Evolutionary conservation across 1,140 invertebrate species (phyloP), one percentile per base, ranked within the genome.

Genomic region (Chelonus insularis): DNA sequence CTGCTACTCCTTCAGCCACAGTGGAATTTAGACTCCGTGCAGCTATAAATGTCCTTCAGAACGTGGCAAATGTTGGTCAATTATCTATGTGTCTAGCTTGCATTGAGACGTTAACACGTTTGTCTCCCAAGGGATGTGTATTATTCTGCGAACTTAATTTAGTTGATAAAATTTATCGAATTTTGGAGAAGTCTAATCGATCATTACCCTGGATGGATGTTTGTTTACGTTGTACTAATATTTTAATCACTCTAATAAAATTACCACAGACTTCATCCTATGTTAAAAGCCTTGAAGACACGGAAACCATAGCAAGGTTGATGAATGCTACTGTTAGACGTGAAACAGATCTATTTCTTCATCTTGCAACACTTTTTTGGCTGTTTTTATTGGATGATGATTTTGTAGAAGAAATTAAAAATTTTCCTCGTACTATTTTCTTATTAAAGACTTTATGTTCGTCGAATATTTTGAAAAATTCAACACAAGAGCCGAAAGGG

Each of bases 181-280:
- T 69, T 4, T 56, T 78, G 18, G 62, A 14, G 1, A 63, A 59
- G 47, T 72, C 71, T 4, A 81, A 81, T 48, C 71, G 78, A 67
- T 81, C 79, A 4, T 37, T 75, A 29, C 78, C 78, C 1, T 72
- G 77, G 71, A 69, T 77, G 55, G 77, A 74, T 9, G 71, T 72
- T 36, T 76, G 72, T 57, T 41, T 71, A 7, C 67, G 65, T 41
- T 73, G 70, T 8, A 69, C 72, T 29, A 77, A 71, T 57, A 72
- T 81, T 57, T 47, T 81, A 9, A 72, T 81, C n/a, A 78, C 75
- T 36, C 34, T 81, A 9, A 62, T 70, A 0, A 79, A 80, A 60
- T 72, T 71, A 36, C 29, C 67, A 4, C 56, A 58, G 9, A 77
- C 75, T 8, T 67, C 57, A 41, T 52, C 55, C 9, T 70, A 71